phyloP scores from a whole-genome alignment of 2,888 invertebrate species.

The Masnerella sp. region DNA sequence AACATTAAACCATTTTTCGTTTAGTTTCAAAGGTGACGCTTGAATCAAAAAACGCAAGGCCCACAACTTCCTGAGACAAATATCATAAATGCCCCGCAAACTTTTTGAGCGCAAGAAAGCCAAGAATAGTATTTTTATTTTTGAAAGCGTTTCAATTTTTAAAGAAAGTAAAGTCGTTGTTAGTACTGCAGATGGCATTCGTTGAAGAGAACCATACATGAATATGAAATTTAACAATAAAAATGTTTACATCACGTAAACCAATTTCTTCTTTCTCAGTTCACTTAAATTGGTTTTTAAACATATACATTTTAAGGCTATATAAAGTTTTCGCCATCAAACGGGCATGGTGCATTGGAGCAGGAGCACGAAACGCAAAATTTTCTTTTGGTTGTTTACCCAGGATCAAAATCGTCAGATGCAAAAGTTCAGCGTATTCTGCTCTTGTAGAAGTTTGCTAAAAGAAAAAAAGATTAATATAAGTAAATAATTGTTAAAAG shows the following conservation, averaged over 20 bases:
- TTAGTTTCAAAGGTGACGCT: not conserved
- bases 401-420: not conserved
- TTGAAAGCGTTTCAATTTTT: not conserved
- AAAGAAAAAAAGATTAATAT: no score
- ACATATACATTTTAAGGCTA: constrained; percentile 11
- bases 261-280: not conserved
- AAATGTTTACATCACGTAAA: not conserved
- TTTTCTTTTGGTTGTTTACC: not conserved
- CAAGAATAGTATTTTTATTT: not conserved
- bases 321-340: constrained; percentile 17
- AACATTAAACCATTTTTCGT: not conserved
- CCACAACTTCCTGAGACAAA: not conserved
- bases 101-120: not conserved
- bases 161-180: not conserved
- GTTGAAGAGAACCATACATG: not conserved
- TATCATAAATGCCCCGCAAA: not conserved
- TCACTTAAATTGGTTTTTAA: not conserved
- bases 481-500: not conserved
- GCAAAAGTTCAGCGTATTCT: constrained; percentile 2
- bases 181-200: not conserved
- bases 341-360: constrained; percentile 8
- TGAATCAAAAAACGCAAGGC: not conserved
- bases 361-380: constrained; percentile 1
- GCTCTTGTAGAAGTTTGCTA: not conserved
- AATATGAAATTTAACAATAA: not conserved